Percentiles rank a stretch among this genome's conserved stretches.
These are phyloP conservation scores for Peromyscus maniculatus DNA, from an alignment of 2,113 vertebrate genomes.

Conservation along the genomic window DNA sequence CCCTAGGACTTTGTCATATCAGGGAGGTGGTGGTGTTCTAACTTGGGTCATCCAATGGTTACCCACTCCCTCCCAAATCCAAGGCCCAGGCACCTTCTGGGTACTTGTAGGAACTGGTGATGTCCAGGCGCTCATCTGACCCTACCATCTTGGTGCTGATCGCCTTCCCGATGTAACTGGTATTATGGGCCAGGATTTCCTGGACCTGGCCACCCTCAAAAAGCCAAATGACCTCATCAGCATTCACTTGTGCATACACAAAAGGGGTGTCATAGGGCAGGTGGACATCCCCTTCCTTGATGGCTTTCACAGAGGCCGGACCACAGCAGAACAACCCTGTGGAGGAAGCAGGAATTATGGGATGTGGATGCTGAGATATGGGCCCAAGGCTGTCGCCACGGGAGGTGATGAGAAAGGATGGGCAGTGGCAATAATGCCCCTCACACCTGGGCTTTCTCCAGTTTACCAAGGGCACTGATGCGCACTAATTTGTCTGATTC, in stretches of 20 bases:
- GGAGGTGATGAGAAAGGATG: not conserved
- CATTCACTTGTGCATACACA: conserved; percentile 93
- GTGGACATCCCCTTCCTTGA: conserved; percentile 89
- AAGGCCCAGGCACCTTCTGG: conserved; percentile 88
- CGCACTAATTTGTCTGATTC: not conserved
- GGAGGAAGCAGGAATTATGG: not conserved
- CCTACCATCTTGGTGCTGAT: conserved; percentile 94
- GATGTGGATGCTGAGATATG: not conserved
- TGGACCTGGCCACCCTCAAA: conserved; percentile 82
- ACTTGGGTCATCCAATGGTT: not conserved
- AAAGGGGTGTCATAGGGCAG: conserved; percentile 90
- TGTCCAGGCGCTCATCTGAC: conserved; percentile 83
- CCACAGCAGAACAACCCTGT: conserved; percentile 91
- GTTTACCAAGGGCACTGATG: not conserved
- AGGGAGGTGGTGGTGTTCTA: not conserved
- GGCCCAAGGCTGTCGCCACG: fast-evolving
- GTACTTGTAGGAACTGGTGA: conserved; percentile 92
- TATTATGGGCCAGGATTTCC: conserved; percentile 84
- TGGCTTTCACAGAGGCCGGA: conserved; percentile 90
- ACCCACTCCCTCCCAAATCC: not conserved
- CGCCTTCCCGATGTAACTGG: conserved; percentile 84
- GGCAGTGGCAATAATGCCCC: too few species aligned
- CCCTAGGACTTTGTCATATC: not conserved
- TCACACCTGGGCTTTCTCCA: not conserved
- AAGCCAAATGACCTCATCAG: conserved; percentile 90